Conservation (phyloP, 2,888 invertebrate species). For the Tridacna gigas region DNA sequence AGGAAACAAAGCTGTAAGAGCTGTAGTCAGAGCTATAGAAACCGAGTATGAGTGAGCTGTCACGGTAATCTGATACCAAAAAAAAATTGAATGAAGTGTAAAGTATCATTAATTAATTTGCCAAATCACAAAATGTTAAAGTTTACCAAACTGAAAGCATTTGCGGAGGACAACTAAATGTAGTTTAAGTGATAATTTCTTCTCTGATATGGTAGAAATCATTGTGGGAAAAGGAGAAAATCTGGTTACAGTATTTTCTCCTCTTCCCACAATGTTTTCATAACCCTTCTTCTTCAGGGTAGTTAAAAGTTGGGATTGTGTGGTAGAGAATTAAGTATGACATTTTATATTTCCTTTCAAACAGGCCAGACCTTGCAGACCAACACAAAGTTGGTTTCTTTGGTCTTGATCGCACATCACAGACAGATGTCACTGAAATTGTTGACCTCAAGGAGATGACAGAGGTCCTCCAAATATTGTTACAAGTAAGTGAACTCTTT, state of each 20-base stretch:
- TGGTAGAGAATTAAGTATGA: neutral
- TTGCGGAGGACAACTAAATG: too few species aligned
- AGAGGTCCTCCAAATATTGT: constrained; percentile 78
- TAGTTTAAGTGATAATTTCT: too few species aligned
- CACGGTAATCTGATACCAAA: too few species aligned
- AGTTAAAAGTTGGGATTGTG: neutral
- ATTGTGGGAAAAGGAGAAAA: constrained; percentile 3
- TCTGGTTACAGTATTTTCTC: neutral
- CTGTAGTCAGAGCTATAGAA: too few species aligned
- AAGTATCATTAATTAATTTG: neutral
- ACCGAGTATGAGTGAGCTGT: too few species aligned
- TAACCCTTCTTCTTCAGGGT: neutral
- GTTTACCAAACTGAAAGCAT: too few species aligned
- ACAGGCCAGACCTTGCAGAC: constrained; percentile 82
- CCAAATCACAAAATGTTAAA: neutral
- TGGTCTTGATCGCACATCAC: constrained; percentile 81
- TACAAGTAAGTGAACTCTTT: constrained; percentile 77
- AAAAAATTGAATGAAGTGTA: too few species aligned
- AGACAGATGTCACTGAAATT: constrained; percentile 83
- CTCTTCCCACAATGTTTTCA: constrained; percentile 2
- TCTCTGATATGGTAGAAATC: neutral
- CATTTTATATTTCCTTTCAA: constrained; percentile 34
- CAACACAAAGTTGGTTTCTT: constrained; percentile 84
- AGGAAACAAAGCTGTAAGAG: too few species aligned
- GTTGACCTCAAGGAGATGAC: constrained; percentile 83